Conservation (phyloP, 64 coral and sea anemone species). For the Montipora cactus region DNA sequence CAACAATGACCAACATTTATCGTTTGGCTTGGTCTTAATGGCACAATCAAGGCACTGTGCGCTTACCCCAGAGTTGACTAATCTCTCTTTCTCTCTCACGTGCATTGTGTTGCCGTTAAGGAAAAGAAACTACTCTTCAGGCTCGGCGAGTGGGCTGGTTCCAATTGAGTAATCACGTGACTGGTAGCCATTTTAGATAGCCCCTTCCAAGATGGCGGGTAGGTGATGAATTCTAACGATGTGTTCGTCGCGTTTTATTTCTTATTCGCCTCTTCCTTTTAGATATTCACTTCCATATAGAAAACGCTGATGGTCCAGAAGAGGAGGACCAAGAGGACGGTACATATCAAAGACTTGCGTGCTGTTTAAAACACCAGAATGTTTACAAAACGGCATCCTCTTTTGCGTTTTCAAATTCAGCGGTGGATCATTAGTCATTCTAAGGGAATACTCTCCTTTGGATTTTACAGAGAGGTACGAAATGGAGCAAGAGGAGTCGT, state of each 20-base stretch:
- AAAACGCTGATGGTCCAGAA: conserved; percentile 84
- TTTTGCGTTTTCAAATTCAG: not conserved
- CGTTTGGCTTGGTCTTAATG: no score
- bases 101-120: no score
- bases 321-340: conserved; percentile 98
- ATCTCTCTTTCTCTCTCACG: no score
- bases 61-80: no score
- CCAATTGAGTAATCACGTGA: conserved; percentile 68
- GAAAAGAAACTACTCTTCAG: no score
- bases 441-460: conserved; percentile 49
- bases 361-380: not conserved
- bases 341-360: conserved; percentile 32
- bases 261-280: conserved; percentile 61
- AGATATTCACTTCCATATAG: conserved; percentile 98
- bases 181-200: conserved; percentile 79
- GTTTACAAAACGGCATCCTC: not conserved
- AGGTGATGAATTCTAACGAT: conserved; percentile 85
- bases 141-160: conserved; percentile 30
- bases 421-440: conserved; percentile 14
- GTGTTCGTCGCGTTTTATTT: conserved; percentile 53
- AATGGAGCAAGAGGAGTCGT: conserved; percentile 83
- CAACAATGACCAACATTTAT: no score
- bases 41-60: no score
- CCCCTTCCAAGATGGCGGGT: conserved; percentile 99
- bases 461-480: conserved; percentile 85